Percentiles rank a stretch among this genome's conserved stretches.
Conservation (phyloP, 2,888 invertebrate species). For the Limnephilus marmoratus region DNA sequence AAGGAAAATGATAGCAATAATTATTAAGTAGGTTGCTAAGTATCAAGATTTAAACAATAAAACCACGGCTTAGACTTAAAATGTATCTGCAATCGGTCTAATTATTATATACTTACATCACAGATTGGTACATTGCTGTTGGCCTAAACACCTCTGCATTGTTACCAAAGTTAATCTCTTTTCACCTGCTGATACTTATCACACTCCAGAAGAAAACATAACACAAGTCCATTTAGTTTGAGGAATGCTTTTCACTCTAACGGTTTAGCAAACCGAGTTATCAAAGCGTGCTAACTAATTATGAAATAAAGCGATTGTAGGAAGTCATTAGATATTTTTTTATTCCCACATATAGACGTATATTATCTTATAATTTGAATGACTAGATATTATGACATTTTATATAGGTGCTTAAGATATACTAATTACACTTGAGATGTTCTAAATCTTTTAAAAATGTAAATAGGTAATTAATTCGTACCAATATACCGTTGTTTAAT, state of each 20-base stretch:
- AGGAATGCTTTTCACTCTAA: not conserved
- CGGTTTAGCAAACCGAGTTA: not conserved
- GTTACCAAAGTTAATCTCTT: not conserved
- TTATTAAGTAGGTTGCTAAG: not conserved
- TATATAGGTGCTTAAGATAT: not conserved
- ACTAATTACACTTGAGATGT: not conserved
- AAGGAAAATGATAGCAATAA: not conserved
- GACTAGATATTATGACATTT: not conserved
- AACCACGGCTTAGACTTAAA: not conserved
- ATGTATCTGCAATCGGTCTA: too few relatives aligned
- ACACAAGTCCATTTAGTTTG: not conserved
- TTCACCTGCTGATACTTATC: not conserved
- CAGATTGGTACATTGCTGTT: not conserved
- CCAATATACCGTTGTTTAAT: not conserved
- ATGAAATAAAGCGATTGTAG: not conserved
- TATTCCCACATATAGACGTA: constrained; percentile 2
- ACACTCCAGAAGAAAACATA: not conserved
- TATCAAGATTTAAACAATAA: not conserved
- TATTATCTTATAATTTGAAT: not conserved
- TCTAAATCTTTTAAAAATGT: not conserved
- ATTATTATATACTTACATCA: not conserved
- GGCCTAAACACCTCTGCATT: not conserved
- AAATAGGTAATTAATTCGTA: not conserved
- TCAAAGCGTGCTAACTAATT: not conserved
- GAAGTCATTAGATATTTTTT: not conserved